A percentile compares a stretch with the other conserved stretches of the same genome.
Evolutionary conservation across 2,113 vertebrate species (phyloP).

Genomic region (Cebidichthys violaceus): DNA sequence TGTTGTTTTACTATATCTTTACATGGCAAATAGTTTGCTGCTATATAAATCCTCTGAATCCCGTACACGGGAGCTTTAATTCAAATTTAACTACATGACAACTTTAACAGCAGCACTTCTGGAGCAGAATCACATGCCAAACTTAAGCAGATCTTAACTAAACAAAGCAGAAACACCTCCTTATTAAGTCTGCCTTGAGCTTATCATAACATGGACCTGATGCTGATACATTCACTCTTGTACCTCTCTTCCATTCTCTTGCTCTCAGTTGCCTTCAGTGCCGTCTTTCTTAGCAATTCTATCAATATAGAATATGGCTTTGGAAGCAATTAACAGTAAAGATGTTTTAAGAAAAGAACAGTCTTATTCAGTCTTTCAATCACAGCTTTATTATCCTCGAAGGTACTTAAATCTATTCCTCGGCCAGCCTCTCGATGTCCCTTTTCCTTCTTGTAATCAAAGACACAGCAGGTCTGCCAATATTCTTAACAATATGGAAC

Average conservation of each 20-base stretch:
- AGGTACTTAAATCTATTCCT: constrained; percentile 27
- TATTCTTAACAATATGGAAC: constrained; percentile 43
- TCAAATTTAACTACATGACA: neutral
- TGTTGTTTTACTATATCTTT: neutral
- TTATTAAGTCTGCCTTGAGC: constrained; percentile 43
- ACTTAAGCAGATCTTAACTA: constrained; percentile 26
- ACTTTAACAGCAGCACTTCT: constrained; percentile 3
- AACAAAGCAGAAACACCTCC: constrained; percentile 42
- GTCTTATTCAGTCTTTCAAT: neutral
- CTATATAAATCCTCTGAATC: neutral
- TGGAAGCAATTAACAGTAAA: constrained; percentile 17
- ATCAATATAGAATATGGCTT: neutral
- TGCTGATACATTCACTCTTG: neutral
- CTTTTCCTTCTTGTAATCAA: constrained; percentile 7
- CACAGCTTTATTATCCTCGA: constrained; percentile 22
- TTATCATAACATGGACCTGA: constrained; percentile 19
- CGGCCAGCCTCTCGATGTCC: constrained; percentile 23
- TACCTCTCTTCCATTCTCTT: neutral
- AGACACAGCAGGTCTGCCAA: constrained; percentile 44
- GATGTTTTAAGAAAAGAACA: neutral
- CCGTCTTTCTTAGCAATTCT: constrained; percentile 7
- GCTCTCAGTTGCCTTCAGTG: constrained; percentile 1
- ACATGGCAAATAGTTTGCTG: neutral
- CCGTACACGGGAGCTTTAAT: neutral
- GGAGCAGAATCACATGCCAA: constrained; percentile 27